phyloP scores from a whole-genome alignment of 2,888 invertebrate species.

The Pandemis cinnamomeana region DNA sequence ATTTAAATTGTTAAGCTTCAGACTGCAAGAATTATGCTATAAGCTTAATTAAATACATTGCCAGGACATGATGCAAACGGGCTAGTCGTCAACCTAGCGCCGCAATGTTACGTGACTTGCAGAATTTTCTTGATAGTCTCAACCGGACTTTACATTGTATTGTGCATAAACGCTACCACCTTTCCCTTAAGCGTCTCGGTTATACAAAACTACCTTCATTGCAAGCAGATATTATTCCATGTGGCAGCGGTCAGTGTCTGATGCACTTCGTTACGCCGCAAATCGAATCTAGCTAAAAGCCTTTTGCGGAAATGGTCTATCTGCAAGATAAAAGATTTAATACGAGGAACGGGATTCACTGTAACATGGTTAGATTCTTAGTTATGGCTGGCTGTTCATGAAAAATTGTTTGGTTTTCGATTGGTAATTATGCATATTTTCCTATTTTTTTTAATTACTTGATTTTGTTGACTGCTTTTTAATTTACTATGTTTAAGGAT shows the following conservation, averaged over 20 bases:
- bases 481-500: too few species aligned
- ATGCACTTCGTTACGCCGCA: constrained; percentile 12
- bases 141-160: background rate
- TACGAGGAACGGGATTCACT: background rate
- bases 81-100: too few species aligned
- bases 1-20: too few species aligned
- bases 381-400: background rate
- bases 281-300: constrained; percentile 14
- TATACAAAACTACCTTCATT: constrained; percentile 19
- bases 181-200: background rate
- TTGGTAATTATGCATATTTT: too few species aligned
- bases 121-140: too few species aligned
- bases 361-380: background rate
- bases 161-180: background rate
- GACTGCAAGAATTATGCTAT: too few species aligned
- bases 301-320: background rate
- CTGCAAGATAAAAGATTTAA: background rate
- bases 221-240: constrained; percentile 29
- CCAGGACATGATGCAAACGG: too few species aligned
- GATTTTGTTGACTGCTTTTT: too few species aligned
- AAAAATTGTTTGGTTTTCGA: too few species aligned
- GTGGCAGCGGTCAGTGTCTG: background rate
- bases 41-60: too few species aligned
- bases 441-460: too few species aligned
- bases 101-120: too few species aligned